Evolutionary conservation across 2,113 vertebrate genomes (phyloP).

Genomic region (Phaetusa simplex): DNA sequence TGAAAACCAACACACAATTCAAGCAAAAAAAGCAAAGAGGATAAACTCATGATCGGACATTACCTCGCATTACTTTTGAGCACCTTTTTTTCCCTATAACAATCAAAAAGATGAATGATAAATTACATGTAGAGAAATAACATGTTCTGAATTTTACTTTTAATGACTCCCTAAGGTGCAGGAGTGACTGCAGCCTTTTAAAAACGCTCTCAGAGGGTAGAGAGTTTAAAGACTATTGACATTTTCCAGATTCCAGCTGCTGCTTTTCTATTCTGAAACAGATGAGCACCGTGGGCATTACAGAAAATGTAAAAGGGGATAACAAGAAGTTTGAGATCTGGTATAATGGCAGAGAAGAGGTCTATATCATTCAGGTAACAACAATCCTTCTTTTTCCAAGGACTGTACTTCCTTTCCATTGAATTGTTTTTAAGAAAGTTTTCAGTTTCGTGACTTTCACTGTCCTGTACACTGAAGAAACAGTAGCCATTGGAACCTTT

Average conservation of each 20-base stretch:
- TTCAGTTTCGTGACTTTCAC: neutral
- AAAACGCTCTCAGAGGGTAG: neutral
- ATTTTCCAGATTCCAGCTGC: neutral
- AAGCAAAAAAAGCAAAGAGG: neutral
- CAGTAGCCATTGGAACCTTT: neutral
- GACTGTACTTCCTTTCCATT: neutral
- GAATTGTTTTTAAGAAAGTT: neutral
- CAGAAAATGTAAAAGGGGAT: slow-evolving; percentile 91
- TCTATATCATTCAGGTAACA: slow-evolving; percentile 94
- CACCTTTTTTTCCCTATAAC: neutral
- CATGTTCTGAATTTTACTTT: neutral
- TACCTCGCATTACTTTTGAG: neutral
- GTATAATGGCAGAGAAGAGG: slow-evolving; percentile 91
- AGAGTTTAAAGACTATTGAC: neutral
- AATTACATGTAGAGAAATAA: neutral
- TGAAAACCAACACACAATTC: neutral
- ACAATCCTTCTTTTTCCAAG: neutral
- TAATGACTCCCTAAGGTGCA: neutral
- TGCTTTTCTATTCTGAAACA: slow-evolving; percentile 68
- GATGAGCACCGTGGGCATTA: slow-evolving; percentile 93
- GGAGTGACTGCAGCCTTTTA: neutral
- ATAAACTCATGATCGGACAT: neutral
- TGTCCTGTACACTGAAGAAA: neutral
- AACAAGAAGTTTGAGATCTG: slow-evolving; percentile 95
- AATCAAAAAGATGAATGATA: neutral